Evolutionary conservation across 2,113 vertebrate genomes (phyloP), one percentile per base, ranked within the genome.

Genomic region (Terrapene triunguis): DNA sequence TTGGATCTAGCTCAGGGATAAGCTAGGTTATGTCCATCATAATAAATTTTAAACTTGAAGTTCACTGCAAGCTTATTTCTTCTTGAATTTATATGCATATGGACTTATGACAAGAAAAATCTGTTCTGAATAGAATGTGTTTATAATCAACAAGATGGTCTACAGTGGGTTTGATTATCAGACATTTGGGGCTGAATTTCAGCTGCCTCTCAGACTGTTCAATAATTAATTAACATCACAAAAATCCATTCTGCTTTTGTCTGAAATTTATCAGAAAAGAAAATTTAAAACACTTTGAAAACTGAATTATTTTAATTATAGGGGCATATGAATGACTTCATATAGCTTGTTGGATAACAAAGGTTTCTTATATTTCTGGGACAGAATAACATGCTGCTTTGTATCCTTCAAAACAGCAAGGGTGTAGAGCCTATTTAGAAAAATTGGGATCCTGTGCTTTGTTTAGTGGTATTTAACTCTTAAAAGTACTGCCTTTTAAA

Each of bases 241-340:
- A 51, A 51, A 94, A 90, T 93, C 72, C 82, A 90, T 95, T 89
- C 55, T n/a, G 44, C 48, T 78, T 89, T 92, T 53, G 90, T 80
- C 51, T 87, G 21, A 87, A 89, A 55, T 82, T 74, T 88, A 80
- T 48, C 42, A 93, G 48, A 88, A 16, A 12, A 93, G 85, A 89
- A 13, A 84, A 90, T 42, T 87, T 57, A n/a, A 96, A 94, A 90
- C 38, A 42, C 44, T 90, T 96, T 93, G 84, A 90, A 88, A 85
- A 83, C 50, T 35, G 65, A 22, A 29, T 22, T 94, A 84, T 84
- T 82, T 62, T 82, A 95, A 83, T 14, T 8, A 53, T 38, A 85
- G 82, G 25, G 10, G 62, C 86, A 78, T 85, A 84, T 69, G 48
- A 38, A 42, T 51, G 74, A 79, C 85, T 85, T 88, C 84, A 29